Conservation (phyloP, 1,140 invertebrate genomes). For the Listronotus bonariensis region DNA sequence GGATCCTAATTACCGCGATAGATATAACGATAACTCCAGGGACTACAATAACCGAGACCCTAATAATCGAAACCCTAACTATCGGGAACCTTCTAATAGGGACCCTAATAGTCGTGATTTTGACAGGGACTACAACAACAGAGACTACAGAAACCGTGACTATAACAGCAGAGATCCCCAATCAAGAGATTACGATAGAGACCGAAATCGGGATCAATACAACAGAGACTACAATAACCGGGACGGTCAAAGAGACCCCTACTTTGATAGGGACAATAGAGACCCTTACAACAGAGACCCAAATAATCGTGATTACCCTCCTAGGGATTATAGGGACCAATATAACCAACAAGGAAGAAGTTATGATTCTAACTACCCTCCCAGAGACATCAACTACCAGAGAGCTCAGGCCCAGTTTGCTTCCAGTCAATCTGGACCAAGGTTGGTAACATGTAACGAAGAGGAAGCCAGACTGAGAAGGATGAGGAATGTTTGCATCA, state of each 20-base stretch:
- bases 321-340: slow-evolving; percentile 29
- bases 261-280: slow-evolving; percentile 22
- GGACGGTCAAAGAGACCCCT: slow-evolving; percentile 28
- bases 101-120: slow-evolving; percentile 21
- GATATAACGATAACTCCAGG: slow-evolving; percentile 13
- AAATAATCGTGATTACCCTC: slow-evolving; percentile 33
- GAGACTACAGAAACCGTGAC: slow-evolving; percentile 18
- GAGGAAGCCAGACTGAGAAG: slow-evolving; percentile 37
- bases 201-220: slow-evolving; percentile 20
- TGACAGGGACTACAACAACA: slow-evolving; percentile 26
- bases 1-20: slow-evolving; percentile 9
- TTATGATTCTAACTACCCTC: slow-evolving; percentile 30
- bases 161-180: slow-evolving; percentile 18
- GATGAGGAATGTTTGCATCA: slow-evolving; percentile 44
- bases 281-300: slow-evolving; percentile 8
- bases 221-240: slow-evolving; percentile 29
- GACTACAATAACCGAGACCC: slow-evolving; percentile 30
- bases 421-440: slow-evolving; percentile 24
- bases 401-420: slow-evolving; percentile 8
- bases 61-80: slow-evolving; percentile 17
- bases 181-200: slow-evolving; percentile 5
- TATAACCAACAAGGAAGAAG: slow-evolving; percentile 24
- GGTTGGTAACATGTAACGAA: slow-evolving; percentile 33
- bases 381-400: slow-evolving; percentile 27
- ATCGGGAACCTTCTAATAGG: slow-evolving; percentile 20